phyloP scores from a whole-genome alignment of 2,797 vertebrate species.

The Sparidentex hasta region DNA sequence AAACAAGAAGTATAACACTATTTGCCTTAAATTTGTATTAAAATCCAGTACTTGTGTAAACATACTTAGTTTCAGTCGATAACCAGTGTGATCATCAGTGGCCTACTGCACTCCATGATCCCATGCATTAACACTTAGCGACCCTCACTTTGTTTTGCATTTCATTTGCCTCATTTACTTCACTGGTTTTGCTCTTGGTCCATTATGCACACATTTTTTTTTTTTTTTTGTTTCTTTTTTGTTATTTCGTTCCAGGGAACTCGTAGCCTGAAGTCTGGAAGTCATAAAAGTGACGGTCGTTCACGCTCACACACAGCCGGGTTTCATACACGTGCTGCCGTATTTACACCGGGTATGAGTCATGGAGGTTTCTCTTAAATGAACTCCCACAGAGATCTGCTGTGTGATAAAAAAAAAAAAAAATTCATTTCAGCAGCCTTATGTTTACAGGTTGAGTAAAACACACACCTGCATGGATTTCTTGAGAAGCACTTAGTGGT shows the following conservation, averaged over 20 bases:
- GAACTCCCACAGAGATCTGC: not conserved
- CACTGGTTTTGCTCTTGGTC: constrained; percentile 8
- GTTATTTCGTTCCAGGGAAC: constrained; percentile 19
- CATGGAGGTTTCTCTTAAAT: constrained; percentile 25
- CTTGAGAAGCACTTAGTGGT: constrained; percentile 9
- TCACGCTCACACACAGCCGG: constrained; percentile 20
- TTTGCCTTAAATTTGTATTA: not conserved
- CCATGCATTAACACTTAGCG: too few relatives aligned
- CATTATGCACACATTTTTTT: constrained; percentile 27
- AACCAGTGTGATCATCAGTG: not conserved
- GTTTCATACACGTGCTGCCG: constrained; percentile 22
- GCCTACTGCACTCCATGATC: too few relatives aligned
- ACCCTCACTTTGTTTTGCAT: constrained; percentile 4
- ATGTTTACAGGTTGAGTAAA: not conserved
- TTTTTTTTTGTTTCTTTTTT: constrained; percentile 21
- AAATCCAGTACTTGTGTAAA: too few relatives aligned
- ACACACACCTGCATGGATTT: not conserved
- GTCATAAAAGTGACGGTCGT: constrained; percentile 17
- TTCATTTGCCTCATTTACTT: constrained; percentile 22
- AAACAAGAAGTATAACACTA: not conserved
- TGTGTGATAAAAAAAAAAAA: too few relatives aligned
- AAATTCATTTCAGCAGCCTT: not conserved
- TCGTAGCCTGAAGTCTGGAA: not conserved
- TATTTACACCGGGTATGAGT: constrained; percentile 44
- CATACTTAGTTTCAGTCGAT: too few relatives aligned